Percentiles rank a stretch among this genome's conserved stretches.
These are phyloP conservation scores for Muscicapa striata DNA, from an alignment of 2,797 vertebrate species.

Conservation along the genomic window DNA sequence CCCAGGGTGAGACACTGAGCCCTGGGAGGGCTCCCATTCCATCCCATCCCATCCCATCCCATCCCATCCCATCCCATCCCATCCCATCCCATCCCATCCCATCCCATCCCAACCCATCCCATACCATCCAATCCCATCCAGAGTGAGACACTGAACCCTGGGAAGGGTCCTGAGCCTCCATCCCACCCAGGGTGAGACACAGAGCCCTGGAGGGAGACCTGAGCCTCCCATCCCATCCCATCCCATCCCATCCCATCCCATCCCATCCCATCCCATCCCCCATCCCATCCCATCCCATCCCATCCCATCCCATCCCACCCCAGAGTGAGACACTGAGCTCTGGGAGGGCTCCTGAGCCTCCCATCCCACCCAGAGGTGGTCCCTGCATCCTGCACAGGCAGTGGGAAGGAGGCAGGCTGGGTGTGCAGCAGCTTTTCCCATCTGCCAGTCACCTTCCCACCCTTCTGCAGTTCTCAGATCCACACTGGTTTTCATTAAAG, in stretches of 20 bases:
- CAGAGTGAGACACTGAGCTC: background rate
- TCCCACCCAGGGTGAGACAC: background rate
- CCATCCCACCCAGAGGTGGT: background rate
- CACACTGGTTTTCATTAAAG: background rate
- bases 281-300: too few species aligned
- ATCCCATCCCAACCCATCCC: too few species aligned
- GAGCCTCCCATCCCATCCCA: background rate
- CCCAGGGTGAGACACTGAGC: background rate
- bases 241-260: fast-evolving
- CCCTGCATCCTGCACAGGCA: background rate
- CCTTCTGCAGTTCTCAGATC: background rate
- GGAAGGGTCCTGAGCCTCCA: background rate
- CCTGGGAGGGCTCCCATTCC: too few species aligned
- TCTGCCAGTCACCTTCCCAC: fast-evolving
- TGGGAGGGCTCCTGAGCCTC: fast-evolving
- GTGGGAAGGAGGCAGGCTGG: background rate
- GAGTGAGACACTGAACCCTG: background rate
- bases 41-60: too few species aligned
- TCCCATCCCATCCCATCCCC: background rate
- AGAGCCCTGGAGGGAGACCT: background rate
- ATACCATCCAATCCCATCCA: too few species aligned
- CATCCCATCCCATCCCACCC: too few species aligned
- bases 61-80: too few species aligned
- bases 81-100: too few species aligned
- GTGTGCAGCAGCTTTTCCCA: fast-evolving